Conservation (phyloP, 2,113 vertebrate species). For the Archocentrus centrarchus region DNA sequence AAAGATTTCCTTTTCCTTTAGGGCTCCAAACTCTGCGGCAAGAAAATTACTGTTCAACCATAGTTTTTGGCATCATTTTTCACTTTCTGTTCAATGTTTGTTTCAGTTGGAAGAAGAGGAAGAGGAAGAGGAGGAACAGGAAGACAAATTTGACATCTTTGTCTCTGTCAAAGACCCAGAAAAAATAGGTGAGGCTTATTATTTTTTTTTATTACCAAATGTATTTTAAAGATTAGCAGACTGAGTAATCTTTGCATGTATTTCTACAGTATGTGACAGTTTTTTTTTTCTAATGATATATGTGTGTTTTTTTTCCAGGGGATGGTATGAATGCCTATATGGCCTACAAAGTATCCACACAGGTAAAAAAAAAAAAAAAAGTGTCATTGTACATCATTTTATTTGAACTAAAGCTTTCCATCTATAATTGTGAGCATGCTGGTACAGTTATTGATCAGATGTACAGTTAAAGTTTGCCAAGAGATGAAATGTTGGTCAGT, state of each 20-base stretch:
- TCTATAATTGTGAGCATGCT: neutral
- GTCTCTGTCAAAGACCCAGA: conserved; percentile 94
- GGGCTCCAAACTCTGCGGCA: no score
- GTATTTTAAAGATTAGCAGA: neutral
- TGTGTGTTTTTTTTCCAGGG: conserved; percentile 73
- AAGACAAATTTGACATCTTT: conserved; percentile 91
- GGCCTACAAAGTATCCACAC: conserved; percentile 95
- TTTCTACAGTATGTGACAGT: neutral
- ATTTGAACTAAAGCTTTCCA: neutral
- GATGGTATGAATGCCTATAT: conserved; percentile 98
- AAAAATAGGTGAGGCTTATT: conserved; percentile 90
- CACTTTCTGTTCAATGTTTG: conserved; percentile 15
- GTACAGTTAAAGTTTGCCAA: neutral
- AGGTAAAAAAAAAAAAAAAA: conserved; percentile 79
- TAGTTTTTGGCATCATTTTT: neutral
- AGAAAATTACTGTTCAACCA: neutral
- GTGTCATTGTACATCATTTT: neutral
- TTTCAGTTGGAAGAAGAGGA: conserved; percentile 87
- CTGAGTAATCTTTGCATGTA: neutral
- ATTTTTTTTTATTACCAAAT: neutral
- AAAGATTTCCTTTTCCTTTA: no score
- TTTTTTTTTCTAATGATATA: neutral
- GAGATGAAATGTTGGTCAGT: conserved; percentile 5
- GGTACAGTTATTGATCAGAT: neutral
- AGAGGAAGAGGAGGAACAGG: conserved; percentile 85